These are phyloP conservation scores for Gymnoscopelus braueri DNA, from an alignment of 2,797 vertebrate species.

Conservation along the genomic window DNA sequence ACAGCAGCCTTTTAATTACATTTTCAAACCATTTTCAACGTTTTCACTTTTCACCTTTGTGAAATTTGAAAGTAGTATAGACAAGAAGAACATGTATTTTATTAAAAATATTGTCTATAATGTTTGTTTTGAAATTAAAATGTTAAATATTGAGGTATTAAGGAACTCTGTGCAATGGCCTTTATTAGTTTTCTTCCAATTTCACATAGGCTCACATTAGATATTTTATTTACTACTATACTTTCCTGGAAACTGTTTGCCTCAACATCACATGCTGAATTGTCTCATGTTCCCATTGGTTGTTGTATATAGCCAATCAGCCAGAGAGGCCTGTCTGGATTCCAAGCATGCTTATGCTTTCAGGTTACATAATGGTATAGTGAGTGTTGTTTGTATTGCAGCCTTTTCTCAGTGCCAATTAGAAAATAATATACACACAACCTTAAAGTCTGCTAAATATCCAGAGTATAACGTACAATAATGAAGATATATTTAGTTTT, in stretches of 20 bases:
- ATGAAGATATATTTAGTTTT: too few relatives aligned
- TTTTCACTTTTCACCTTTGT: background rate
- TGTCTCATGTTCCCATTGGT: conserved; percentile 53
- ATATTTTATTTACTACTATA: too few relatives aligned
- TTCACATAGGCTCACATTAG: background rate
- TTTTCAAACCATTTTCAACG: too few relatives aligned
- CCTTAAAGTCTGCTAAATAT: too few relatives aligned
- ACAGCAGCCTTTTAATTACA: background rate
- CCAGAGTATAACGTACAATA: too few relatives aligned
- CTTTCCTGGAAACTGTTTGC: conserved; percentile 16
- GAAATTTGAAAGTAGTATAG: too few relatives aligned
- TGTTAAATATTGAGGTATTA: background rate
- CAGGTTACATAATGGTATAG: background rate
- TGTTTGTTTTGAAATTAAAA: background rate
- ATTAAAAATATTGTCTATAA: background rate
- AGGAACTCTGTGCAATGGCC: background rate
- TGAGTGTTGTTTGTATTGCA: conserved; percentile 9
- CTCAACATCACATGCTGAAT: background rate
- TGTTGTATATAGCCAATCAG: conserved; percentile 53
- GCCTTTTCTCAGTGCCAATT: conserved; percentile 14
- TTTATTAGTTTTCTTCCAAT: background rate
- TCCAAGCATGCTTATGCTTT: conserved; percentile 36
- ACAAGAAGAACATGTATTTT: background rate
- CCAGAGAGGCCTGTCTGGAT: conserved; percentile 46
- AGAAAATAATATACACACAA: too few relatives aligned